Evolutionary conservation across 2,797 vertebrate genomes (phyloP), one percentile per base, ranked within the genome.

Genomic region (Pyrrhura leucotis): DNA sequence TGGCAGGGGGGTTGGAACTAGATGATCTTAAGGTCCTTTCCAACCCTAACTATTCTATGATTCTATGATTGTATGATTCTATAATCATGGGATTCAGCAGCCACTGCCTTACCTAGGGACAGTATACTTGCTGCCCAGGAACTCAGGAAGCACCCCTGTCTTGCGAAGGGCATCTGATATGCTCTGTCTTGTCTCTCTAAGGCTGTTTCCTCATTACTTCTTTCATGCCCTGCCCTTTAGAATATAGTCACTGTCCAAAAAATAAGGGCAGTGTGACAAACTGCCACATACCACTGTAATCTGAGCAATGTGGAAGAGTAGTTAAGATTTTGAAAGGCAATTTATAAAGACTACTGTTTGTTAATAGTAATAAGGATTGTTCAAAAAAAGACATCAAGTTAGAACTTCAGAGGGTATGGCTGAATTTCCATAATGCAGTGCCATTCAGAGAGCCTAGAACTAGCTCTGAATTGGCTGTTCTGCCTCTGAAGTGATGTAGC

Each of bases 91-190:
- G 20, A 11, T 65, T 93, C 44, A 35, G 33, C n/a, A 94, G 25
- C 10, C 25, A 5, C 22, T 61, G 37, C 25, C 42, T 87, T 29
- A 25, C 23, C 51, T 78, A 37, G 67, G 23, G 67, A 22, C 20
- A 74, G 16, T 35, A 12, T 25, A 14, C 6, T 1, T 1, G 4
- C 10, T 78, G 31, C 45, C 9, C 29, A 65, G 42, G 54, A 35
- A 2, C 48, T 68, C 58, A 13, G 37, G 21, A 66, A 47, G 14
- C 19, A 4, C 11, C 76, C 6, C 2, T 4, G 39, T 26, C 58
- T 68, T 1, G 0, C 3, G 2, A 21, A 26, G 33, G 47, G 33
- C 39, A 28, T 25, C 28, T 37, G 56, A 29, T 26, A 7, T 33
- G 22, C n/a, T 88, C 37, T 51, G 16, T 17, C 20, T 29, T 51